Conservation (phyloP, 2,113 vertebrate species). For the Alethe castanea region DNA sequence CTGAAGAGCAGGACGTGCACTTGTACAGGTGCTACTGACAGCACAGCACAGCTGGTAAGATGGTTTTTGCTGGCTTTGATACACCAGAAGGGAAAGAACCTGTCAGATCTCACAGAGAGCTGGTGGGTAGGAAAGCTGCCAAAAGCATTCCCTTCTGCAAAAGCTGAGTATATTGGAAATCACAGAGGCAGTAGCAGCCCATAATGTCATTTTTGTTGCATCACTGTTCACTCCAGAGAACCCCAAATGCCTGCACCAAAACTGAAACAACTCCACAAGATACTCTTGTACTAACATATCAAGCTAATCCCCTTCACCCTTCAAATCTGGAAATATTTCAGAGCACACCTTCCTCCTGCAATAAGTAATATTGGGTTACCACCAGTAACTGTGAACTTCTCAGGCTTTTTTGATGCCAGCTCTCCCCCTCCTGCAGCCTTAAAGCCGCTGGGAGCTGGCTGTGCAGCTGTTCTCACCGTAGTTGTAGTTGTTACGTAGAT, state of each 20-base stretch:
- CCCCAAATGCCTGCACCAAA: background rate
- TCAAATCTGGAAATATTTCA: background rate
- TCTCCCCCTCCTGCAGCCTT: background rate
- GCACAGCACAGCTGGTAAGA: background rate
- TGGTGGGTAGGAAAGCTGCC: background rate
- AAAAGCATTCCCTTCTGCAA: background rate
- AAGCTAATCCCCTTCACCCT: background rate
- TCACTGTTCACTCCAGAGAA: background rate
- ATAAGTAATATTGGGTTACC: background rate
- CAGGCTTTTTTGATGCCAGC: background rate
- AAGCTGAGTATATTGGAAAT: background rate
- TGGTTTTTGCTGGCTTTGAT: rapidly evolving
- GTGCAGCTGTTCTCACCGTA: constrained; percentile 82
- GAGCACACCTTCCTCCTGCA: background rate
- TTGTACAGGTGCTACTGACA: background rate
- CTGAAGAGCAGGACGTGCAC: background rate
- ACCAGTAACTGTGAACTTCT: background rate
- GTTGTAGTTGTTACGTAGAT: constrained; percentile 94
- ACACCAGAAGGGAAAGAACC: background rate
- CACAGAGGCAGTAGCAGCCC: background rate
- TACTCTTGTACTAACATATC: background rate
- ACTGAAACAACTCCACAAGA: background rate
- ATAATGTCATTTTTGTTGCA: background rate
- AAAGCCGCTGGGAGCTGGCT: background rate
- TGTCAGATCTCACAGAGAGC: background rate